These are phyloP conservation scores for Addax nasomaculatus DNA, from an alignment of 2,113 vertebrate species.

Conservation along the genomic window DNA sequence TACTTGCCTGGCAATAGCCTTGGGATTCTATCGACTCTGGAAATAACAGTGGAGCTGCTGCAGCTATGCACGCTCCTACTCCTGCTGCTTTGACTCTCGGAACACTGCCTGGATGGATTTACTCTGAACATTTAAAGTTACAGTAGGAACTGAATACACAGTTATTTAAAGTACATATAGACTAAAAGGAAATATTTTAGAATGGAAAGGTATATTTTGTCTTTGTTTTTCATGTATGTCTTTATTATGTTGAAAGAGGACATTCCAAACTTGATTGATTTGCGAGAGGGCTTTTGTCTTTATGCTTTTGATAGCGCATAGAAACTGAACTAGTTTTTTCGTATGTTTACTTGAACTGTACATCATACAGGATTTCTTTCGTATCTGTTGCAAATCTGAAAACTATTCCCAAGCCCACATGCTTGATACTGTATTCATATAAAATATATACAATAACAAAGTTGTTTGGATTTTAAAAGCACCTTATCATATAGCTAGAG, in stretches of 20 bases:
- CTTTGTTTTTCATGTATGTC: background rate
- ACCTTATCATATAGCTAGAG: background rate
- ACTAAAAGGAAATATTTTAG: conserved; percentile 12
- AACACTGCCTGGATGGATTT: background rate
- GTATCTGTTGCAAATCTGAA: background rate
- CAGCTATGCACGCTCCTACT: background rate
- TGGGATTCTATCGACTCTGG: conserved; percentile 94
- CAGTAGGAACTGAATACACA: background rate
- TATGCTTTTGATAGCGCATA: background rate
- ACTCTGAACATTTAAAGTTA: background rate
- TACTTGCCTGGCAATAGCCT: conserved; percentile 90
- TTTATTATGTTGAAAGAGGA: conserved; percentile 31
- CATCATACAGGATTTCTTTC: conserved; percentile 18
- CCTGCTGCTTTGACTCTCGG: background rate
- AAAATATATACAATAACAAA: background rate
- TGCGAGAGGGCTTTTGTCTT: background rate
- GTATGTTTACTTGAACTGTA: background rate
- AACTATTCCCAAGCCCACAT: background rate
- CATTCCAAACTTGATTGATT: background rate
- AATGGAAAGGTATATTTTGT: background rate
- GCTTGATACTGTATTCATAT: background rate
- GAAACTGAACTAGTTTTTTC: background rate
- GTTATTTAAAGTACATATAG: background rate
- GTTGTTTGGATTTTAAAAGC: conserved; percentile 30
- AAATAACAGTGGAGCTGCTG: conserved; percentile 72